These are phyloP conservation scores for Tamias sibiricus DNA, from an alignment of 2,113 vertebrate genomes.

Conservation along the genomic window DNA sequence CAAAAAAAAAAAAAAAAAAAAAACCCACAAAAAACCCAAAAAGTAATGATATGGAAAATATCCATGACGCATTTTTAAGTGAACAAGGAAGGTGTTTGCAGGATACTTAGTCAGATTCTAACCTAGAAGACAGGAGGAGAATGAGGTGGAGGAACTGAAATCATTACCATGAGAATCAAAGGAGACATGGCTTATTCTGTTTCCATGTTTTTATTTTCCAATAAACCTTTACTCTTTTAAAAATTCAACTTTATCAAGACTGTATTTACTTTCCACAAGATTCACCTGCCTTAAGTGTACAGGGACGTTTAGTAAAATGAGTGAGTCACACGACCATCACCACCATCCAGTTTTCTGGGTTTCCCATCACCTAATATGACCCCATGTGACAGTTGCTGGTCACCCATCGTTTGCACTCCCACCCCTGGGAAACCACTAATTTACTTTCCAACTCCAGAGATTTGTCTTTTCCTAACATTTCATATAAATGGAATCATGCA, in stretches of 20 bases:
- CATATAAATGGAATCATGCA: neutral
- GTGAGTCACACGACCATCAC: neutral
- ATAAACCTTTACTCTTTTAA: neutral
- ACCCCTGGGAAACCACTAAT: neutral
- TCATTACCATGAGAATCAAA: neutral
- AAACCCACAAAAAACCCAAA: too few species aligned
- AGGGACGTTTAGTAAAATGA: neutral
- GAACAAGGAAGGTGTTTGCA: neutral
- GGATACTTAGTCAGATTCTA: neutral
- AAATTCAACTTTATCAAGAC: neutral
- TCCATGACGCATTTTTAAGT: neutral
- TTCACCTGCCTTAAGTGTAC: neutral
- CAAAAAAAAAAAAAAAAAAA: neutral
- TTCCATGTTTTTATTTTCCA: neutral
- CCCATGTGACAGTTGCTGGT: neutral
- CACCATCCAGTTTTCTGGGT: neutral
- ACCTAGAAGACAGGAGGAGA: neutral
- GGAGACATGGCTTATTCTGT: neutral
- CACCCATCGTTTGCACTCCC: neutral
- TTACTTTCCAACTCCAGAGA: slow-evolving; percentile 23
- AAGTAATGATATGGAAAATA: neutral
- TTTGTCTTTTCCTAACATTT: slow-evolving; percentile 36
- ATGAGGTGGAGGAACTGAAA: neutral
- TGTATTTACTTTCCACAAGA: neutral
- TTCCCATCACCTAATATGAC: neutral